Evolutionary conservation across 2,797 vertebrate species (phyloP).

Genomic region (Danionella dracula): DNA sequence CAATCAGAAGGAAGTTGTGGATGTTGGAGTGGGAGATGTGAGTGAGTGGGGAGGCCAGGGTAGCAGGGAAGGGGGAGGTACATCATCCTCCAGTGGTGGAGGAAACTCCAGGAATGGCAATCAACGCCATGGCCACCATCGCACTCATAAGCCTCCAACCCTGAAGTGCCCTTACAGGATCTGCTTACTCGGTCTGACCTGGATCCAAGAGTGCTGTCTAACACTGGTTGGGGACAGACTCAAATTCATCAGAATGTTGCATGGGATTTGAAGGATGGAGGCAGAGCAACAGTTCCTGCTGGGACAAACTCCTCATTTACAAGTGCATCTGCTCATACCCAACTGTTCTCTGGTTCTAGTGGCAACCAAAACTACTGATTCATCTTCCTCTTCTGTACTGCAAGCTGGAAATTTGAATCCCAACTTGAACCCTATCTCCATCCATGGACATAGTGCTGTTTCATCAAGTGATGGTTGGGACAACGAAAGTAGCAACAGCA

Average conservation of each 20-base stretch:
- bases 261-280: conserved; percentile 81
- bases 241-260: conserved; percentile 96
- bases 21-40: conserved; percentile 76
- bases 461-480: conserved; percentile 83
- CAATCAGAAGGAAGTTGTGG: conserved; percentile 90
- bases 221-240: conserved; percentile 97
- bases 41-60: conserved; percentile 84
- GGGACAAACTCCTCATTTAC: conserved; percentile 57
- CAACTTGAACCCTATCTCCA: conserved; percentile 46
- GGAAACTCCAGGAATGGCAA: conserved; percentile 73
- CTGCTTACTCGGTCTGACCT: conserved; percentile 92
- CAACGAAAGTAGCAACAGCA: conserved; percentile 76
- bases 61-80: conserved; percentile 68
- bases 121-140: conserved; percentile 56
- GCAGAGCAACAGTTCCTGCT: conserved; percentile 47
- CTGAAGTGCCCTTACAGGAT: conserved; percentile 94
- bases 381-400: conserved; percentile 49
- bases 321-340: conserved; percentile 45
- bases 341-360: conserved; percentile 64
- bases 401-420: conserved; percentile 24
- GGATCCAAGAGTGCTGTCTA: conserved; percentile 94
- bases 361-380: conserved; percentile 58
- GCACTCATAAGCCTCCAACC: conserved; percentile 72
- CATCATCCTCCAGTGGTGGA: conserved; percentile 83
- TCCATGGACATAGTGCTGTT: conserved; percentile 52